Evolutionary conservation across 2,113 vertebrate genomes (phyloP), one percentile per base, ranked within the genome.

Genomic region (Sminthopsis crassicaudata): DNA sequence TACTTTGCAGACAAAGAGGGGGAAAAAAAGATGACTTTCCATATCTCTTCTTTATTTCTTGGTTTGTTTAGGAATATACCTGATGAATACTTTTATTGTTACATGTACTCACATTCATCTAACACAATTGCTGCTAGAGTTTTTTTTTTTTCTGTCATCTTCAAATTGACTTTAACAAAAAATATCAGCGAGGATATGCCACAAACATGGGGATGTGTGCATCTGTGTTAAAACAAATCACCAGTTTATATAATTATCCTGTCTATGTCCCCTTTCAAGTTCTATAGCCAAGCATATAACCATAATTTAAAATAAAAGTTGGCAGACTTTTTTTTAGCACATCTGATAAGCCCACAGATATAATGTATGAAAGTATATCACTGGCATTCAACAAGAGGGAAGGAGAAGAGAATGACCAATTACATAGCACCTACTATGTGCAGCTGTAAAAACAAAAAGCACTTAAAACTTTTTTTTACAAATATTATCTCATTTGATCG

Each of bases 131-230:
- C 53, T 94, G 10, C 23, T 46, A 84, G 50, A 94, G 25, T 36
- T 30, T 52, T 93, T 97, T 84, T 42, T 97, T 90, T 30, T 22
- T 53, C n/a, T 60, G 26, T 46, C 51, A 23, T 19, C 25, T 46
- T 30, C 55, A 22, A 2, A 8, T 94, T 94, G 30, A 76, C 53
- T 84, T 90, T 76, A 76, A 89, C 11, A 94, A 24, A 27, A 27
- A 11, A 53, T 54, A 76, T 91, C 91, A 93, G 27, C 84, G 36
- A 92, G 4, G 7, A 46, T 90, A 30, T 94, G 51, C 9, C 46
- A 89, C 25, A 57, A 55, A 36, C 88, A 3, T 30, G 19, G 67
- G 22, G 14, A 67, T n/a, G 9, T 76, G 16, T 76, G 16, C 60
- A 30, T 90, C n/a, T 96, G 19, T 94, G 19, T 42, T 84, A 84